Evolutionary conservation across 2,888 invertebrate species (phyloP).

Genomic region (Cyclophora punctaria): DNA sequence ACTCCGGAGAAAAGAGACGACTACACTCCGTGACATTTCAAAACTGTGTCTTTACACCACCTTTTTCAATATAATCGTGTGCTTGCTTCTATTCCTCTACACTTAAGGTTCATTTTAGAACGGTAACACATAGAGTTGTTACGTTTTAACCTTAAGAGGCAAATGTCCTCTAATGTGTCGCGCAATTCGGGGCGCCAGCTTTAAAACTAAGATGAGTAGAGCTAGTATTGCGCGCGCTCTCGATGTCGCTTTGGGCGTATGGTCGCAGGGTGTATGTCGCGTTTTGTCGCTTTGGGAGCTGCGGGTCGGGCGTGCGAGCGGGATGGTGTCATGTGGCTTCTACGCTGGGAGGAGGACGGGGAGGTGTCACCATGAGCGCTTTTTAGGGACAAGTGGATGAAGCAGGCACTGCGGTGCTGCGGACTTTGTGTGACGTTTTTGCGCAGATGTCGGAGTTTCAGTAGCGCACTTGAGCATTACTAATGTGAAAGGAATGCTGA

Average conservation of each 20-base stretch:
- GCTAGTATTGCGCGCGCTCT: constrained; percentile 40
- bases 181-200: constrained; percentile 57
- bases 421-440: constrained; percentile 55
- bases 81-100: constrained; percentile 6
- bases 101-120: constrained; percentile 26
- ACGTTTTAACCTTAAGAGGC: constrained; percentile 27
- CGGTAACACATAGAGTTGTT: constrained; percentile 22
- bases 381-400: constrained; percentile 64
- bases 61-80: constrained; percentile 27
- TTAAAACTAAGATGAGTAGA: constrained; percentile 45
- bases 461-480: constrained; percentile 32
- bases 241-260: constrained; percentile 50
- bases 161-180: constrained; percentile 73
- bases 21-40: constrained; percentile 73
- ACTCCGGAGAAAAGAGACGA: constrained; percentile 74
- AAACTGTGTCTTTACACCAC: constrained; percentile 72
- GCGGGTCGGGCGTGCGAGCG: constrained; percentile 53
- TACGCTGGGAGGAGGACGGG: constrained; percentile 56
- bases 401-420: constrained; percentile 47
- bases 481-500: constrained; percentile 18
- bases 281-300: constrained; percentile 57
- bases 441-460: constrained; percentile 52
- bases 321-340: constrained; percentile 38
- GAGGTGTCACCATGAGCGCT: constrained; percentile 70
- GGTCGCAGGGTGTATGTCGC: constrained; percentile 53